These are phyloP conservation scores for Aporrectodea caliginosa DNA, from an alignment of 1,140 invertebrate genomes.

Conservation along the genomic window DNA sequence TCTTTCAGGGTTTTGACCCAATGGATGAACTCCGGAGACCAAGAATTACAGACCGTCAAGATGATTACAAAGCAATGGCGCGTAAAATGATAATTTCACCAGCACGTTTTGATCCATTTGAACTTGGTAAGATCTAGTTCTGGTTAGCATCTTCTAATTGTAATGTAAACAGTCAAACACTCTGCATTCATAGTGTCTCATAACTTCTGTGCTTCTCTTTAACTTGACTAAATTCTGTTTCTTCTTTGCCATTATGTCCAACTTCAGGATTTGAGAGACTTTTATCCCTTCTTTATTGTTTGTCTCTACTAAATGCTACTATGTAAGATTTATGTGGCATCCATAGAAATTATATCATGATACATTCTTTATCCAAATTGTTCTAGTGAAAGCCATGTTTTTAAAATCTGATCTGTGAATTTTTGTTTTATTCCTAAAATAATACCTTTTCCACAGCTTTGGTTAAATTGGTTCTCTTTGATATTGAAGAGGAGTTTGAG, in stretches of 20 bases:
- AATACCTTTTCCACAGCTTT: too few species aligned
- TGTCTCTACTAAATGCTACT: too few species aligned
- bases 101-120: slow-evolving; percentile 86
- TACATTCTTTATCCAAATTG: too few species aligned
- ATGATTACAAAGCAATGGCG: slow-evolving; percentile 88
- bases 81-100: slow-evolving; percentile 86
- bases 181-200: not conserved
- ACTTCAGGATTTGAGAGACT: not conserved
- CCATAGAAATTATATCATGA: too few species aligned
- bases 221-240: not conserved
- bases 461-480: too few species aligned
- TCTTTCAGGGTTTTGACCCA: slow-evolving; percentile 84
- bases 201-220: not conserved
- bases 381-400: too few species aligned
- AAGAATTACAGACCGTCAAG: slow-evolving; percentile 85
- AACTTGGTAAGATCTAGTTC: slow-evolving; percentile 74
- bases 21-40: slow-evolving; percentile 86
- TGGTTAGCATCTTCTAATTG: not conserved
- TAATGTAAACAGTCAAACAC: not conserved
- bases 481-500: too few species aligned
- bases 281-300: not conserved
- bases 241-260: not conserved
- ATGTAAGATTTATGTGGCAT: too few species aligned
- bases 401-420: too few species aligned
- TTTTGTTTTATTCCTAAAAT: too few species aligned